These are phyloP conservation scores for Erebia aethiops DNA, from an alignment of 2,888 invertebrate species.

Conservation along the genomic window DNA sequence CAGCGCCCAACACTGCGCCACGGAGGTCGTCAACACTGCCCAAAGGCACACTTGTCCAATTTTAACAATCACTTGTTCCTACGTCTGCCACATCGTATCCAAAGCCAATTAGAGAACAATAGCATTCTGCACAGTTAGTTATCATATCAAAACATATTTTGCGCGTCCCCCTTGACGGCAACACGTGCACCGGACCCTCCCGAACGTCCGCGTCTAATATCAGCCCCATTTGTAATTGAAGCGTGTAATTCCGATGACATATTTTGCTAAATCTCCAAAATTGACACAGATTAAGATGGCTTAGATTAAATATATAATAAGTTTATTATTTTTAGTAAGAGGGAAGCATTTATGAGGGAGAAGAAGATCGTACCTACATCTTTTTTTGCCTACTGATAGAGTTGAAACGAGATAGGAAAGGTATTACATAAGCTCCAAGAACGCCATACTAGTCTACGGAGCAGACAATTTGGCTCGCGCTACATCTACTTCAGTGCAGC, in stretches of 20 bases:
- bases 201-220: slow-evolving; percentile 55
- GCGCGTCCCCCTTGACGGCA: slow-evolving; percentile 45
- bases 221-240: slow-evolving; percentile 67
- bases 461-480: too few relatives aligned
- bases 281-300: slow-evolving; percentile 63
- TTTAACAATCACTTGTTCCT: slow-evolving; percentile 6
- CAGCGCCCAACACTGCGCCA: too few relatives aligned
- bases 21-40: too few relatives aligned
- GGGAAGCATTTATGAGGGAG: too few relatives aligned
- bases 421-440: too few relatives aligned
- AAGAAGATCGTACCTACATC: too few relatives aligned
- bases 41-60: neutral
- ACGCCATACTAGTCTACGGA: too few relatives aligned
- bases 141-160: slow-evolving; percentile 77
- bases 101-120: slow-evolving; percentile 63
- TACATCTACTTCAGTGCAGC: too few relatives aligned
- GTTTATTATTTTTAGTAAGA: neutral
- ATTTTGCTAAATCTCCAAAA: slow-evolving; percentile 78
- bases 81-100: slow-evolving; percentile 14
- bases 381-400: too few relatives aligned
- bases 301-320: slow-evolving; percentile 2
- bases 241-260: slow-evolving; percentile 77
- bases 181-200: slow-evolving; percentile 60
- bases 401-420: too few relatives aligned
- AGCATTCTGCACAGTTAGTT: slow-evolving; percentile 54